Conservation (phyloP, 1,140 invertebrate species). For the Hycleus phaleratus region DNA sequence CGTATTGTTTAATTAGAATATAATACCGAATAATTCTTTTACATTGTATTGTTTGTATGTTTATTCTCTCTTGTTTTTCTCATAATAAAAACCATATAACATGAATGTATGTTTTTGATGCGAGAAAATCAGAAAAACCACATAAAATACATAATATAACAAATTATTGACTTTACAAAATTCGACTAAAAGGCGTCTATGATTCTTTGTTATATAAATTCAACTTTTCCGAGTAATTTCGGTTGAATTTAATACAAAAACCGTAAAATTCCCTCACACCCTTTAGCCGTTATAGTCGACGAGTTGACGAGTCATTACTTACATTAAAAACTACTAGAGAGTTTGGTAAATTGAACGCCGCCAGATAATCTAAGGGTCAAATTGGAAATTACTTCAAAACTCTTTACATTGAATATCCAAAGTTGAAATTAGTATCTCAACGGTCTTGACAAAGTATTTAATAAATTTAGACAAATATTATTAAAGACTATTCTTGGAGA, state of each 20-base stretch:
- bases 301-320: slow-evolving; percentile 17
- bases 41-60: too few relatives aligned
- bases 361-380: slow-evolving; percentile 20
- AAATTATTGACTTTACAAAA: too few relatives aligned
- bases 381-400: slow-evolving; percentile 18
- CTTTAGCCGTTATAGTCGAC: neutral
- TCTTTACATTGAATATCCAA: slow-evolving; percentile 16
- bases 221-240: slow-evolving; percentile 19
- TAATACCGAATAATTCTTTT: too few relatives aligned
- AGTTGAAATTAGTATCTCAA: slow-evolving; percentile 13
- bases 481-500: too few relatives aligned
- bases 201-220: slow-evolving; percentile 15
- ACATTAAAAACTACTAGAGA: slow-evolving; percentile 24
- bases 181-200: neutral
- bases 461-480: too few relatives aligned
- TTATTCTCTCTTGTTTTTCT: too few relatives aligned
- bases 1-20: too few relatives aligned
- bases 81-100: too few relatives aligned
- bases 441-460: too few relatives aligned
- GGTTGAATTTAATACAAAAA: slow-evolving; percentile 19
- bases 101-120: too few relatives aligned
- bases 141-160: too few relatives aligned
- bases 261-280: slow-evolving; percentile 17
- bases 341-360: slow-evolving; percentile 19
- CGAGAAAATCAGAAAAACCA: too few relatives aligned